phyloP scores from a whole-genome alignment of 2,888 invertebrate genomes.

The Cylloceria caligata region DNA sequence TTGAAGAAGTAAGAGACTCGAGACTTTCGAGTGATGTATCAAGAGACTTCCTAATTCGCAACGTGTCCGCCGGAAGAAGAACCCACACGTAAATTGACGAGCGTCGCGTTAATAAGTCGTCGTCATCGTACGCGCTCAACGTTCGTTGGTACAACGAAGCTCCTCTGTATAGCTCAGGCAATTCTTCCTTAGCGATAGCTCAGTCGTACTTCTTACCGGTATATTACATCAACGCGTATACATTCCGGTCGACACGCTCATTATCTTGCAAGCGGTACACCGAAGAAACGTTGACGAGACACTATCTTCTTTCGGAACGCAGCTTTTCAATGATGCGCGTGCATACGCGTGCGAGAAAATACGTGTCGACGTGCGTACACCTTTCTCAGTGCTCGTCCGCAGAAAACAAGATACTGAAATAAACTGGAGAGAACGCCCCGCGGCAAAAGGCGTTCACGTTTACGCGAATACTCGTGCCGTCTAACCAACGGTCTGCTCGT shows the following conservation, averaged over 20 bases:
- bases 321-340: constrained; percentile 11
- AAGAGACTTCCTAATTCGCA: constrained; percentile 40
- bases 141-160: constrained; percentile 18
- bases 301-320: constrained; percentile 1
- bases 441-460: constrained; percentile 13
- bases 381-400: background rate
- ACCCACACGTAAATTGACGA: constrained; percentile 54
- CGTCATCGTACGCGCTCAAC: constrained; percentile 45
- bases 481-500: constrained; percentile 28
- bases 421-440: background rate
- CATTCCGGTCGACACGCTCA: constrained; percentile 19
- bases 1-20: background rate
- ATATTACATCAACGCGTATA: background rate
- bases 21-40: background rate
- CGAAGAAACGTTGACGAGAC: background rate
- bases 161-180: constrained; percentile 36
- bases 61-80: constrained; percentile 51
- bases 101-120: constrained; percentile 20
- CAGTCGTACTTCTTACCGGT: constrained; percentile 5
- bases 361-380: background rate
- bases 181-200: constrained; percentile 31
- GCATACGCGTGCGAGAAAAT: background rate
- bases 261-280: constrained; percentile 13
- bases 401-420: constrained; percentile 2
- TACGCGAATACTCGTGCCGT: constrained; percentile 27